Evolutionary conservation across 2,113 vertebrate genomes (phyloP).

Genomic region (Thalassarche chlororhynchos): DNA sequence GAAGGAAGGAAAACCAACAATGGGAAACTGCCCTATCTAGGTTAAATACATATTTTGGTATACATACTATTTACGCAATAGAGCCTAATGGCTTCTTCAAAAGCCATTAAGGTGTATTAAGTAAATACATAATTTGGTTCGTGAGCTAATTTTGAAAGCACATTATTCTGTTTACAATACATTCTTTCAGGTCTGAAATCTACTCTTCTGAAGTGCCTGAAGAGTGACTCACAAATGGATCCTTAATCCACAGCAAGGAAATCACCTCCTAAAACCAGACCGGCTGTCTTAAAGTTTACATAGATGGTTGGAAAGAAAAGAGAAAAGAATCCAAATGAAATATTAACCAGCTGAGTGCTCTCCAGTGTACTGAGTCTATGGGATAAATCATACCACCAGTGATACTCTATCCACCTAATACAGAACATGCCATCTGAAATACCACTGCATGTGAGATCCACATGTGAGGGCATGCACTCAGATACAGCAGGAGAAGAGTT

Average conservation of each 20-base stretch:
- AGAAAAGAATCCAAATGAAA: constrained; percentile 53
- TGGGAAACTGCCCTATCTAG: constrained; percentile 49
- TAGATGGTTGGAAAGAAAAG: constrained; percentile 61
- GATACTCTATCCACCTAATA: constrained; percentile 22
- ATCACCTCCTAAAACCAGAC: constrained; percentile 61
- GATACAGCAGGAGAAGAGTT: background rate
- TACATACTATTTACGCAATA: constrained; percentile 46
- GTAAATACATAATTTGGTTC: constrained; percentile 73
- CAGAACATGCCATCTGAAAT: constrained; percentile 20
- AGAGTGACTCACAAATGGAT: constrained; percentile 60
- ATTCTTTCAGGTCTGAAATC: constrained; percentile 61
- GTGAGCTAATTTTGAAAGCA: constrained; percentile 72
- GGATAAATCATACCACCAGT: constrained; percentile 18
- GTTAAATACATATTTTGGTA: constrained; percentile 68
- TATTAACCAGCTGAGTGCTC: constrained; percentile 61
- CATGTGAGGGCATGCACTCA: background rate
- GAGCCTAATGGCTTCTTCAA: constrained; percentile 72
- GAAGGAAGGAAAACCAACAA: constrained; percentile 48
- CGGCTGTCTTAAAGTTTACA: constrained; percentile 50
- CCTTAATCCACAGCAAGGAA: constrained; percentile 51
- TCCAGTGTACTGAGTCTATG: background rate
- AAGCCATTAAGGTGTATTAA: constrained; percentile 74
- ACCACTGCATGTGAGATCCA: background rate
- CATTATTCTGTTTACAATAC: constrained; percentile 69
- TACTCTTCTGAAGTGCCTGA: constrained; percentile 52